phyloP scores from a whole-genome alignment of 2,888 invertebrate genomes.

The Podabrus alpinus region DNA sequence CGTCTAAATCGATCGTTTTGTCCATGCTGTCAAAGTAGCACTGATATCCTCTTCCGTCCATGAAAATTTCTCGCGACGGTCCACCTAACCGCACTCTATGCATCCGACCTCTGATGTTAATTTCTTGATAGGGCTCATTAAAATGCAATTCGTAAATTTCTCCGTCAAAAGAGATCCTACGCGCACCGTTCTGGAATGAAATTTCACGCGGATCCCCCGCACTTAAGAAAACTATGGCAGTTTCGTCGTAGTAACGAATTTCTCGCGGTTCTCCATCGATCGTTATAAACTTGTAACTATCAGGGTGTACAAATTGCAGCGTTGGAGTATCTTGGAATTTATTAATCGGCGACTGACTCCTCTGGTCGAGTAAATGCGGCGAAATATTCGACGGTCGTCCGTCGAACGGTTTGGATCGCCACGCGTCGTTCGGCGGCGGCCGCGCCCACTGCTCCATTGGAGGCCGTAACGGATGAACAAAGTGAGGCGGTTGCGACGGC shows the following conservation, averaged over 20 bases:
- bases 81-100: conserved; percentile 87
- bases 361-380: conserved; percentile 9
- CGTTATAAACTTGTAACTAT: conserved; percentile 77
- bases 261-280: conserved; percentile 82
- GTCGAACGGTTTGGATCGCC: conserved; percentile 31
- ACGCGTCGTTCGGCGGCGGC: conserved; percentile 35
- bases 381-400: conserved; percentile 6
- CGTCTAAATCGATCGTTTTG: conserved; percentile 78
- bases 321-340: conserved; percentile 35
- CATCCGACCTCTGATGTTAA: conserved; percentile 72
- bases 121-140: conserved; percentile 74
- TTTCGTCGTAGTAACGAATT: conserved; percentile 84
- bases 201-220: conserved; percentile 87
- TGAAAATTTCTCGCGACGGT: conserved; percentile 87
- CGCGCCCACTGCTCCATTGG: conserved; percentile 39
- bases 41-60: conserved; percentile 88
- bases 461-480: conserved; percentile 35
- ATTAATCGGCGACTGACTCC: conserved; percentile 13
- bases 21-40: conserved; percentile 91
- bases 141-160: conserved; percentile 67
- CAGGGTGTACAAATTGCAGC: conserved; percentile 64
- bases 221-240: conserved; percentile 81
- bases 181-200: conserved; percentile 78
- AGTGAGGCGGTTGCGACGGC: conserved; percentile 23
- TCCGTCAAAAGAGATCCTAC: conserved; percentile 75